Percentiles rank a stretch among this genome's conserved stretches.
phyloP scores from a whole-genome alignment of 2,797 vertebrate species.

The Pteropus rufus region DNA sequence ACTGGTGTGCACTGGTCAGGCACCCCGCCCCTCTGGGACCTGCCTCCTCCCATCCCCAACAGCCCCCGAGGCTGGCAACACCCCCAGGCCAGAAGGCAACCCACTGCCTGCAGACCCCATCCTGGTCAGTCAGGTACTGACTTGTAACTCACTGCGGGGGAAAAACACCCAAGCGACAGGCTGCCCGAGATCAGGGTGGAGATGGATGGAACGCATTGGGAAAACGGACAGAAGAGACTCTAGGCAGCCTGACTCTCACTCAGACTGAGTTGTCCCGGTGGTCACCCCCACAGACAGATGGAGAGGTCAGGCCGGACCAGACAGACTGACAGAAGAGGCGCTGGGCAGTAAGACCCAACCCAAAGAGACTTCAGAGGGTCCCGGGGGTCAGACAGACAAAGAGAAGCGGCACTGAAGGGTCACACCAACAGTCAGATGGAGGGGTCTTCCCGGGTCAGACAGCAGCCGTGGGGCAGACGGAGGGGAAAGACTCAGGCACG shows the following conservation, averaged over 20 bases:
- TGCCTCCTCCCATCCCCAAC: not conserved
- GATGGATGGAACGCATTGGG: not conserved
- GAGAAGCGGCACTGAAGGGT: not conserved
- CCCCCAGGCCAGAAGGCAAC: not conserved
- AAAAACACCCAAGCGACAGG: not conserved
- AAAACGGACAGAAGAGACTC: not conserved
- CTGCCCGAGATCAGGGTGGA: not conserved
- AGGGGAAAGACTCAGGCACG: not conserved
- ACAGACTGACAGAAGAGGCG: not conserved
- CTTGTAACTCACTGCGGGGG: not conserved
- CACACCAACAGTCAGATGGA: not conserved
- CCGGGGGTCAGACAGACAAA: not conserved
- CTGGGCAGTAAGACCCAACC: not conserved
- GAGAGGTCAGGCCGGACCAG: not conserved
- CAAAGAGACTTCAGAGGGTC: not conserved
- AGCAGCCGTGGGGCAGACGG: not conserved
- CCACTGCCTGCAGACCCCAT: not conserved
- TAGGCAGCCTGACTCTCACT: not conserved
- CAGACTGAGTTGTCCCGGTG: not conserved
- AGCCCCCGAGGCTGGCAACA: not conserved
- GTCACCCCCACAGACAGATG: not conserved
- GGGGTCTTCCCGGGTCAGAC: not conserved
- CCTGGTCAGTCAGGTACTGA: not conserved
- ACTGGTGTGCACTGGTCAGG: not conserved
- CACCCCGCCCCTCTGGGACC: fast-evolving